Evolutionary conservation across 1,140 invertebrate species (phyloP).

Genomic region (Zaprionus africanus): DNA sequence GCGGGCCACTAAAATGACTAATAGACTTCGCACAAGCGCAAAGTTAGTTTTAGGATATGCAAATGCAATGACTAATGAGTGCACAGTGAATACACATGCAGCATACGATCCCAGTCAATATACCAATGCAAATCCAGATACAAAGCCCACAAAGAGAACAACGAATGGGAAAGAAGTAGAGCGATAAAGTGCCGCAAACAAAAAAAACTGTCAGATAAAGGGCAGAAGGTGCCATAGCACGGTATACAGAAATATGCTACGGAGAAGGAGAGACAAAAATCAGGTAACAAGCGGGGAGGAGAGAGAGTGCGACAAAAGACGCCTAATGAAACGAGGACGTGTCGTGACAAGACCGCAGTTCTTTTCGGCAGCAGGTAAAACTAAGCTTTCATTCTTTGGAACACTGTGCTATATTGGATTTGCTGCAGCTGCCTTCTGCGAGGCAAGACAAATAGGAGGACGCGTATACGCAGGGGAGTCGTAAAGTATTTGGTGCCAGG

Average conservation of each 20-base stretch:
- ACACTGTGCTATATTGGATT: constrained; percentile 24
- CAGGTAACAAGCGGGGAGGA: not conserved
- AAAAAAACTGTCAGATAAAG: constrained; percentile 10
- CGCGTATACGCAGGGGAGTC: constrained; percentile 42
- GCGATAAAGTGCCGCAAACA: constrained; percentile 17
- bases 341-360: constrained; percentile 21
- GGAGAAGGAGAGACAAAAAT: not conserved
- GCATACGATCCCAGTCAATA: constrained; percentile 21
- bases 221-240: not conserved
- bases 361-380: constrained; percentile 19
- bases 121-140: constrained; percentile 1
- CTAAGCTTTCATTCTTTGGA: constrained; percentile 29
- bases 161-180: constrained; percentile 22
- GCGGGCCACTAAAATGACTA: no score
- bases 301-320: constrained; percentile 9
- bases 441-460: not conserved
- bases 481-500: constrained; percentile 48
- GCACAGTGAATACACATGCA: constrained; percentile 46
- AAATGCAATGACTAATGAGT: constrained; percentile 54
- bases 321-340: constrained; percentile 29
- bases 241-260: not conserved
- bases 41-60: not conserved
- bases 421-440: constrained; percentile 3
- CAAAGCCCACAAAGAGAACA: constrained; percentile 25
- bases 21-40: not conserved